Evolutionary conservation across 2,888 invertebrate genomes (phyloP), one percentile per base, ranked within the genome.

Genomic region (Rhagonycha fulva): DNA sequence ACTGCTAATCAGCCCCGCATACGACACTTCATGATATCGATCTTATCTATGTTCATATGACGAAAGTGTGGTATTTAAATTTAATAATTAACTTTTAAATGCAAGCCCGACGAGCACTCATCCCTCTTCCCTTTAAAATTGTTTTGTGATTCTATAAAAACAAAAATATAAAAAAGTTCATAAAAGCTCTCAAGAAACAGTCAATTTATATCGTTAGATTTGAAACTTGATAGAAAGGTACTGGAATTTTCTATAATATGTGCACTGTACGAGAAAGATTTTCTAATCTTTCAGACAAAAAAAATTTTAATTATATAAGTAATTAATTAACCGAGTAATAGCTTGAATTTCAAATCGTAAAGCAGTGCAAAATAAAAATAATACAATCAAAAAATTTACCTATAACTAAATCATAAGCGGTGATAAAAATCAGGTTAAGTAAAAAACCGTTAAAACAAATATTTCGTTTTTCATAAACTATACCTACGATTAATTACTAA

Each of bases 11-110:
- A 85, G 85, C 82, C 81, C 80, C 80, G 81, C 82, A 82, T 85
- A 83, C 85, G 85, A 86, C 85, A 85, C 85, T 85, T 86, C 84
- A 82, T 83, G 82, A 84, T 85, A 86, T 86, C 85, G 86, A 86
- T 86, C 84, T 84, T 84, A 84, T 84, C 84, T 84, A 80, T 81
- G 77, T 81, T 79, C 81, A 79, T 78, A 77, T 79, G 77, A 72
- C 74, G 62, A 47, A 70, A 72, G 68, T 62, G 71, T 71, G 66
- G 60, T 74, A 68, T 69, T 66, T 72, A 75, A 72, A 75, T 72
- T 67, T 63, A 32, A 62, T 72, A 77, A 77, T 77, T 77, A 77
- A 71, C 69, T 30, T 28, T 70, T 77, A 77, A 19, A 77, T 75
- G 14, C 71, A 68, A 47, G 47, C 47, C 12, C n/a, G 47, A 47